Evolutionary conservation across 2,888 invertebrate species (phyloP).

Genomic region (Dicranocentrus wangi): DNA sequence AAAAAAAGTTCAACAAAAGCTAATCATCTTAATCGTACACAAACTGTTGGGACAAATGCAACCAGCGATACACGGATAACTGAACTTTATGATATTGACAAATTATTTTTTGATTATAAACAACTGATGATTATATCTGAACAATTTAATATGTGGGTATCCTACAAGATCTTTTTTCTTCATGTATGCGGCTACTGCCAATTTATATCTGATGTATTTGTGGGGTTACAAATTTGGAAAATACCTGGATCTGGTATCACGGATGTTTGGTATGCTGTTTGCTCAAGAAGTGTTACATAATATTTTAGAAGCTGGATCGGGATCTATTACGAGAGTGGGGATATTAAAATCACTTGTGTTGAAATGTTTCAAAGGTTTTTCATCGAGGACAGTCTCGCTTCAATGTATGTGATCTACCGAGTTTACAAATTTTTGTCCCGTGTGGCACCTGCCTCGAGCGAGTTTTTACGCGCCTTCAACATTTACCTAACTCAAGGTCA

Average conservation of each 20-base stretch:
- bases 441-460: background rate
- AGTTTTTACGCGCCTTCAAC: background rate
- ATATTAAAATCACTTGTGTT: background rate
- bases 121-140: conserved; percentile 35
- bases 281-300: too few relatives aligned
- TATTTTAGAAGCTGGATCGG: background rate
- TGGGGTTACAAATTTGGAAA: conserved; percentile 44
- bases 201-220: conserved; percentile 47
- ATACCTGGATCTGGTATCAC: conserved; percentile 31
- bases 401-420: conserved; percentile 36
- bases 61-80: background rate
- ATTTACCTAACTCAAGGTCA: background rate
- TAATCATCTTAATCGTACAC: background rate
- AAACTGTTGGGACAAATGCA: background rate
- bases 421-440: background rate
- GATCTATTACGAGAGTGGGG: background rate
- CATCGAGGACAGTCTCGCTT: conserved; percentile 32
- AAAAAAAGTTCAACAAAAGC: background rate
- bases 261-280: conserved; percentile 49
- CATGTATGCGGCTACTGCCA: conserved; percentile 53
- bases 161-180: conserved; percentile 38
- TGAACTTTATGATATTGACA: conserved; percentile 31
- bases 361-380: conserved; percentile 44
- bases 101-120: conserved; percentile 44
- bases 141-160: conserved; percentile 46